These are phyloP conservation scores for Andinoacara biseriatus DNA, from an alignment of 2,113 vertebrate species.

Conservation along the genomic window DNA sequence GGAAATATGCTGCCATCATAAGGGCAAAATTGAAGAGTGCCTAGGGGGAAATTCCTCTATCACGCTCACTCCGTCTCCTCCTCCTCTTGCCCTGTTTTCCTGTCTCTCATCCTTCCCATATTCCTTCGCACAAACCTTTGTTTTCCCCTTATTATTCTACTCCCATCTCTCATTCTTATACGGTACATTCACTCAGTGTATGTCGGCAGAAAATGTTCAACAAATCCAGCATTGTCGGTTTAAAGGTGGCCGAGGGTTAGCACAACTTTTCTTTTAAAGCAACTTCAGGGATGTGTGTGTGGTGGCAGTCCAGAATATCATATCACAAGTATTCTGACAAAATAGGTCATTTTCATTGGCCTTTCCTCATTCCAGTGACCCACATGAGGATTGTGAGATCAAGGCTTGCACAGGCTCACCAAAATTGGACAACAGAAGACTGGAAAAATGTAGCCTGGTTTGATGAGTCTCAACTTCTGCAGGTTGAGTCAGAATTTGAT, in stretches of 20 bases:
- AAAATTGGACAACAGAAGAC: not conserved
- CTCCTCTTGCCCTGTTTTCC: slow-evolving; percentile 62
- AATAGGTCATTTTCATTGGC: not conserved
- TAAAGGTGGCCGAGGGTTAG: not conserved
- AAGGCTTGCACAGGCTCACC: not conserved
- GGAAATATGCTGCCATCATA: slow-evolving; percentile 72
- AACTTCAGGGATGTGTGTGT: not conserved
- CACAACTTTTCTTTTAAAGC: not conserved
- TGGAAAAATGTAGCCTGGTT: not conserved
- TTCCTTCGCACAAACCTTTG: slow-evolving; percentile 15
- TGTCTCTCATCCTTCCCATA: slow-evolving; percentile 16
- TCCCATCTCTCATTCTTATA: not conserved
- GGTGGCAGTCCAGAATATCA: not conserved
- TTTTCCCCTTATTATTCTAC: not conserved
- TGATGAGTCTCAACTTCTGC: not conserved
- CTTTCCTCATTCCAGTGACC: not conserved
- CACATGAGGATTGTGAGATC: not conserved
- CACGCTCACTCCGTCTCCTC: slow-evolving; percentile 31
- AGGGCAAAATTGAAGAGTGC: slow-evolving; percentile 68
- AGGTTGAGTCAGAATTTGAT: not conserved
- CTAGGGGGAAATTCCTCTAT: slow-evolving; percentile 61
- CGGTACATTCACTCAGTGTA: not conserved
- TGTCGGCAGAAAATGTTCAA: not conserved
- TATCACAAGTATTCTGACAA: not conserved
- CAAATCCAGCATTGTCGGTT: not conserved